phyloP scores from a whole-genome alignment of 2,888 invertebrate genomes.

The Aphidoletes aphidimyza region DNA sequence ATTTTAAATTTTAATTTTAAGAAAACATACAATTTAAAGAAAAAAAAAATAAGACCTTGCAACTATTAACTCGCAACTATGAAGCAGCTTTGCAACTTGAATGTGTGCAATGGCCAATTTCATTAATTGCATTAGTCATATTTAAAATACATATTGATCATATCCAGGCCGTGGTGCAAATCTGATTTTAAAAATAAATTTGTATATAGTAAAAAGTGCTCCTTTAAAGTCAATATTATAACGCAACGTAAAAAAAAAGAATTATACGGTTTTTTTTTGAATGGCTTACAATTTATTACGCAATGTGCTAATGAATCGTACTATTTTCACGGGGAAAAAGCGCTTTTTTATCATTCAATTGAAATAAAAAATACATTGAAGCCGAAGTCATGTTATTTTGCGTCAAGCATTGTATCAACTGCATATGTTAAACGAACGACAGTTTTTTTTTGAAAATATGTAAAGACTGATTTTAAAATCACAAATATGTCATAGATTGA shows the following conservation, averaged over 20 bases:
- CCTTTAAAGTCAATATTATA: constrained; percentile 4
- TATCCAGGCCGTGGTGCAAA: background rate
- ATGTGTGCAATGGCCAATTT: background rate
- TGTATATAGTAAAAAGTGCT: constrained; percentile 38
- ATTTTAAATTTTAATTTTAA: background rate
- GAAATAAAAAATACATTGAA: too few species aligned
- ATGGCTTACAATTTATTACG: background rate
- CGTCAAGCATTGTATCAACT: too few species aligned
- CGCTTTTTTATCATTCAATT: too few species aligned
- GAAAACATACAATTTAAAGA: background rate
- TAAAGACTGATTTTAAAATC: too few species aligned
- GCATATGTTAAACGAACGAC: too few species aligned
- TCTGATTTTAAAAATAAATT: constrained; percentile 7
- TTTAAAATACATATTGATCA: background rate
- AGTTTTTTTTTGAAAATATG: too few species aligned
- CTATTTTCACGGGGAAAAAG: too few species aligned
- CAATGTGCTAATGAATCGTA: too few species aligned
- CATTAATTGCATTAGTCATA: background rate
- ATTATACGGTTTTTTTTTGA: background rate
- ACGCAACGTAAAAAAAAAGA: background rate
- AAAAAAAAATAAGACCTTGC: background rate
- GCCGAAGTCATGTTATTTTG: too few species aligned
- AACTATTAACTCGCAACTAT: too few species aligned
- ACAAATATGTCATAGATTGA: too few species aligned
- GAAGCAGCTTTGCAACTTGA: too few species aligned